Conservation (phyloP, 53 echinoderm and acorn worm genomes). For the Arbacia lixula region DNA sequence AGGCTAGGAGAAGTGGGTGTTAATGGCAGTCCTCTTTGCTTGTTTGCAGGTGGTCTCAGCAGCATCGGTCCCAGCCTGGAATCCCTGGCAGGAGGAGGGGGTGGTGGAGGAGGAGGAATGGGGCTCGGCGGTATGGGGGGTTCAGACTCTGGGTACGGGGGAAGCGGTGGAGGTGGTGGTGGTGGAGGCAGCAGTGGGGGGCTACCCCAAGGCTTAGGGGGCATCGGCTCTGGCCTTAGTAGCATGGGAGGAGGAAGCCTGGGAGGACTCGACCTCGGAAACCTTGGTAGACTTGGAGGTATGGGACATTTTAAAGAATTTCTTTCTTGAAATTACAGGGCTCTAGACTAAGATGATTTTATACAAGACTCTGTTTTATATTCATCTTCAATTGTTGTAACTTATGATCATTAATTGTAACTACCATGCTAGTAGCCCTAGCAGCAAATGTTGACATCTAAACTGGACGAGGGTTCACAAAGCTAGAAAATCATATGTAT, state of each 20-base stretch:
- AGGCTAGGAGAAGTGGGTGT: too few relatives aligned
- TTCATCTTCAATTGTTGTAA: too few relatives aligned
- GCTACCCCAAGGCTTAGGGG: conserved; percentile 46
- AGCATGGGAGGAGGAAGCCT: conserved; percentile 46
- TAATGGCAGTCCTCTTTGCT: too few relatives aligned
- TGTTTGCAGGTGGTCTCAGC: conserved; percentile 79
- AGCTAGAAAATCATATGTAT: too few relatives aligned
- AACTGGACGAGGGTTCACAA: too few relatives aligned
- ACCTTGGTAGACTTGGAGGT: conserved; percentile 54
- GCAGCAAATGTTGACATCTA: too few relatives aligned
- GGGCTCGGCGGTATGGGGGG: conserved; percentile 43
- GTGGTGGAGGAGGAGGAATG: conserved; percentile 29
- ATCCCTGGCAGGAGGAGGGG: conserved; percentile 50
- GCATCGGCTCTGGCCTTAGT: conserved; percentile 25
- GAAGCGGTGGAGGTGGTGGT: conserved; percentile 54
- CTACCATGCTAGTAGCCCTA: too few relatives aligned
- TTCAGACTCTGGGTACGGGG: conserved; percentile 34
- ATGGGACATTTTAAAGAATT: too few relatives aligned
- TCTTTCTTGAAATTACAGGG: too few relatives aligned
- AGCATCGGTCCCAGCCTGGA: conserved; percentile 86
- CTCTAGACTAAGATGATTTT: too few relatives aligned
- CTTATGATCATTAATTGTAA: too few relatives aligned
- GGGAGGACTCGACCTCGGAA: conserved; percentile 50
- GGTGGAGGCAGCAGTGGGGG: conserved; percentile 57
- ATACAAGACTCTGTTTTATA: too few relatives aligned